Percentiles rank a stretch among this genome's conserved stretches.
Conservation (phyloP, 2,113 vertebrate genomes). For the Catharus fuscescens region DNA sequence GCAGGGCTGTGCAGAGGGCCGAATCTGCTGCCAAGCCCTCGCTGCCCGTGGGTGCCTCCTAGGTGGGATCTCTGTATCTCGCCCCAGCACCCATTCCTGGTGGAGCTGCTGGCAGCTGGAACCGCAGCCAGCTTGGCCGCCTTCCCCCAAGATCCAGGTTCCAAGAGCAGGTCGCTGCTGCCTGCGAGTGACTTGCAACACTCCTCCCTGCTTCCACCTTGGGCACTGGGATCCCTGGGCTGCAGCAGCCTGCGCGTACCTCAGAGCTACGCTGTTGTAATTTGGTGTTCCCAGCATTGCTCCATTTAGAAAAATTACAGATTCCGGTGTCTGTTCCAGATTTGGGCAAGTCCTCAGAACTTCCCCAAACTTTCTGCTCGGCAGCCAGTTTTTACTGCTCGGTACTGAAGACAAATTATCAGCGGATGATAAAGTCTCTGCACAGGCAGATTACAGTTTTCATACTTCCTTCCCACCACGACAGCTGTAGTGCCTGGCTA, state of each 20-base stretch:
- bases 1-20: neutral
- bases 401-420: neutral
- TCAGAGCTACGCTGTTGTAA: neutral
- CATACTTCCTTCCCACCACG: neutral
- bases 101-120: neutral
- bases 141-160: fast-evolving
- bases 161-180: neutral
- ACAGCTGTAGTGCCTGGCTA: neutral
- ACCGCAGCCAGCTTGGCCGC: neutral
- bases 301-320: neutral
- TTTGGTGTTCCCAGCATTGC: neutral
- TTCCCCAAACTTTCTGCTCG: neutral
- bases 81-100: neutral
- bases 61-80: fast-evolving
- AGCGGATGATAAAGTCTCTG: neutral
- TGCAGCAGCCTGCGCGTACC: neutral
- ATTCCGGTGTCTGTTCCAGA: neutral
- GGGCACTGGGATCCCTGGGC: neutral
- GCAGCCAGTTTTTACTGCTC: neutral
- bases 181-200: neutral
- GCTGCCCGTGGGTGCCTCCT: neutral
- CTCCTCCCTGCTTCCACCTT: neutral
- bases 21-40: neutral
- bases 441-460: neutral
- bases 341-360: neutral